Base-by-base conservation (phyloP, 2,113 vertebrate genomes). In the Carassius gibelio region DNA sequence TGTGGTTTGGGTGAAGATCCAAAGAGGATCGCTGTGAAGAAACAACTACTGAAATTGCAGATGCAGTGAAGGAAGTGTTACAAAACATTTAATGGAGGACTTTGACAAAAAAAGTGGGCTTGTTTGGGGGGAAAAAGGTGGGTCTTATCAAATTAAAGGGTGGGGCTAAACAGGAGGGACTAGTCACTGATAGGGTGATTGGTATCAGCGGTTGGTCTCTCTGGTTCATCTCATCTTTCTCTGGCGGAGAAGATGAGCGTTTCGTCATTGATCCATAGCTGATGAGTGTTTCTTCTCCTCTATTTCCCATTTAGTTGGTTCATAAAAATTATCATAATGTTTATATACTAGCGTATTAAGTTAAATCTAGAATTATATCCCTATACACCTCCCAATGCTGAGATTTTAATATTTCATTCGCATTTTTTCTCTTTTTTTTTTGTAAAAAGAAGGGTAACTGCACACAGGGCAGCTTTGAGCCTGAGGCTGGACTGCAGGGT, bases 401-500 rank as follows among this genome's bases (percentile, higher is more conserved):
- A 82, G 48, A 77, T 88, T 86, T 82, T 59, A 59, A 30, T 62
- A 52, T 80, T 81, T 62, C n/a, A 75, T 75, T 59, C 2, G 1
- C 14, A 81, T 38, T 50, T 30, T 11, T 79, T 15, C 21, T 14
- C 48, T 50, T 84, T 83, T 34, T 83, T 34, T 26, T 71, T 84
- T 59, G 71, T 89, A 87, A 86, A 89, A 89, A 90, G 75, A 68
- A 84, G 66, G 48, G 38, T 61, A 76, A 85, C 85, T 89, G 85
- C 86, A 88, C 72, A 84, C 84, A 34, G 86, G 82, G 84, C 78
- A n/a, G 83, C 79, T 83, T 80, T 74, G 66, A 77, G 86, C 79
- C 81, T 52, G 77, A 84, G 87, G 83, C 75, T 66, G 62, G 78
- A 80, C 83, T 38, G 77, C 55, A 75, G 36, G 83, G 88, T 86